Evolutionary conservation across 1,140 invertebrate species (phyloP).

Genomic region (Eufriesea mexicana): DNA sequence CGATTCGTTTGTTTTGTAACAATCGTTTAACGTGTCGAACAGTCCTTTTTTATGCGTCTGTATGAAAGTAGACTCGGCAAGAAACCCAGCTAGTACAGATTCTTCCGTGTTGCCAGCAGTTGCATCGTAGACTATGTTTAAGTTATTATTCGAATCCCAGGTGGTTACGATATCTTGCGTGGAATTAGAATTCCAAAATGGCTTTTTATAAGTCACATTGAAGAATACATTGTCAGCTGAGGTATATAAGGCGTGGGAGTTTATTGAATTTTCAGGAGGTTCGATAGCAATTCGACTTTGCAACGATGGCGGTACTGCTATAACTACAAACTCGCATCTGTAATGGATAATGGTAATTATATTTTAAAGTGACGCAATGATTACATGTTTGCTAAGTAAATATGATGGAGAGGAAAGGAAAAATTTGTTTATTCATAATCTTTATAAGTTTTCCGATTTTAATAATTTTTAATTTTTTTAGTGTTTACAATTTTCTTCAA

Average conservation of each 20-base stretch:
- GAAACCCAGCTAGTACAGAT: slow-evolving; percentile 61
- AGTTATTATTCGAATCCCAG: slow-evolving; percentile 27
- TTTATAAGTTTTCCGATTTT: no score
- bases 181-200: slow-evolving; percentile 14
- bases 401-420: neutral
- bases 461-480: no score
- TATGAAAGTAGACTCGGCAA: slow-evolving; percentile 22
- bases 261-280: slow-evolving; percentile 33
- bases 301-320: slow-evolving; percentile 65
- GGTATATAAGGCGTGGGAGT: slow-evolving; percentile 34
- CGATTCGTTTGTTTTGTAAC: slow-evolving; percentile 35
- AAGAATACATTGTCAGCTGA: slow-evolving; percentile 61
- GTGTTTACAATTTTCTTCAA: no score
- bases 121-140: slow-evolving; percentile 62
- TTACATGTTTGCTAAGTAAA: no score
- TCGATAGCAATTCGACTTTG: slow-evolving; percentile 56
- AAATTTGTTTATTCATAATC: neutral
- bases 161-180: slow-evolving; percentile 47
- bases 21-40: slow-evolving; percentile 46
- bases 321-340: slow-evolving; percentile 67
- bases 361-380: neutral
- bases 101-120: slow-evolving; percentile 12
- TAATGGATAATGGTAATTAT: neutral
- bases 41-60: slow-evolving; percentile 1
- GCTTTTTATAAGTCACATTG: slow-evolving; percentile 41